Evolutionary conservation across 2,797 vertebrate species (phyloP).

Genomic region (Acanthornis magna): DNA sequence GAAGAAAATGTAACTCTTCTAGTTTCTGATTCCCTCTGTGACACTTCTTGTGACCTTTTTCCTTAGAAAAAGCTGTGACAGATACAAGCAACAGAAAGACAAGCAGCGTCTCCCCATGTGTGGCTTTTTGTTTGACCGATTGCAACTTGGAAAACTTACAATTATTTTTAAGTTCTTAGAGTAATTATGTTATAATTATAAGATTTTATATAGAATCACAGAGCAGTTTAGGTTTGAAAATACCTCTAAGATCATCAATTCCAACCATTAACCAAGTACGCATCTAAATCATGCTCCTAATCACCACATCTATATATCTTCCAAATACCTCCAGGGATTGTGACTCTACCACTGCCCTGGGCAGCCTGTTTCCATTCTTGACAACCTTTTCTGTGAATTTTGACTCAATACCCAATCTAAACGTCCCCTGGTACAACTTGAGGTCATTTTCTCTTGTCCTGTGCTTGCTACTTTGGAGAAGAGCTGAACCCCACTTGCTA

Average conservation of each 20-base stretch:
- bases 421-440: not conserved
- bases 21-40: not conserved
- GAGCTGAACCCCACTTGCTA: not conserved
- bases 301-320: accelerated
- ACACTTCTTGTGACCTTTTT: not conserved
- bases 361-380: not conserved
- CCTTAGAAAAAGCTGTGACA: not conserved
- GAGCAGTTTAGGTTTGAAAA: not conserved
- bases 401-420: not conserved
- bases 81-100: not conserved
- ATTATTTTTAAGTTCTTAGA: not conserved
- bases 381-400: not conserved
- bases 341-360: not conserved
- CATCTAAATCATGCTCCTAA: not conserved
- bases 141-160: not conserved
- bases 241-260: too few species aligned
- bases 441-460: not conserved
- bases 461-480: not conserved
- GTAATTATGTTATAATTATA: not conserved
- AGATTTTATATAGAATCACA: not conserved
- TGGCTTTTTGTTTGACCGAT: not conserved
- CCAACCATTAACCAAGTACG: not conserved
- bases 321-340: not conserved
- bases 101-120: not conserved
- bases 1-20: not conserved